Evolutionary conservation across 2,888 invertebrate species (phyloP), one percentile per base, ranked within the genome.

Genomic region (Idaea biselata): DNA sequence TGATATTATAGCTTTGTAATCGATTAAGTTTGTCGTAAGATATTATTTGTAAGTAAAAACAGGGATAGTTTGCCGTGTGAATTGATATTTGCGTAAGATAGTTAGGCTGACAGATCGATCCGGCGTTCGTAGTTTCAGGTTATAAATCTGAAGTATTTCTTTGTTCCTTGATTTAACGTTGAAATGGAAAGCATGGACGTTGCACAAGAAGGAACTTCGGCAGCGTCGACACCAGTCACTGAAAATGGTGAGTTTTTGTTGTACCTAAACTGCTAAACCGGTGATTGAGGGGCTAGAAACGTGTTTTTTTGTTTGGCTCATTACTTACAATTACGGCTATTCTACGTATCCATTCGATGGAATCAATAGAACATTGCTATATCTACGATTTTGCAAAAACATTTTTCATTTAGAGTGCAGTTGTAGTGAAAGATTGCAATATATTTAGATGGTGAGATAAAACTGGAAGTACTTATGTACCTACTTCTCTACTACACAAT

Each of bases 101-200:
- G 31, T 67, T 67, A 68, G 62, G 62, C 72, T 87, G 85, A 85
- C 86, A 84, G 83, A 86, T 88, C 86, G 86, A 88, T 88, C 84
- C 83, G 80, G 84, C 87, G 82, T 86, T 81, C 74, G 69, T 77
- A 80, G 80, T 87, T 88, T 74, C 83, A 90, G 89, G 89, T 89
- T 91, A 90, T 88, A 78, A 58, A 71, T 69, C 74, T 72, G 78
- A 80, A 82, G 77, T 76, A 71, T 70, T 75, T 82, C 75, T 77
- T 77, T 81, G 82, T 81, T 75, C 71, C 69, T 64, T 72, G 71
- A 69, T 75, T 76, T 72, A 68, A 66, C 66, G 75, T 77, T 74
- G 80, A 81, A 86, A 93, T 93, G 93, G 93, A 93, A 84, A 92
- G 85, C 77, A 93, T 93, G 93, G 93, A 93, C 71, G 89, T 92